Percentiles rank a stretch among this genome's conserved stretches.
These are phyloP conservation scores for Lacerta viridis DNA, from an alignment of 2,797 vertebrate species.

Conservation along the genomic window DNA sequence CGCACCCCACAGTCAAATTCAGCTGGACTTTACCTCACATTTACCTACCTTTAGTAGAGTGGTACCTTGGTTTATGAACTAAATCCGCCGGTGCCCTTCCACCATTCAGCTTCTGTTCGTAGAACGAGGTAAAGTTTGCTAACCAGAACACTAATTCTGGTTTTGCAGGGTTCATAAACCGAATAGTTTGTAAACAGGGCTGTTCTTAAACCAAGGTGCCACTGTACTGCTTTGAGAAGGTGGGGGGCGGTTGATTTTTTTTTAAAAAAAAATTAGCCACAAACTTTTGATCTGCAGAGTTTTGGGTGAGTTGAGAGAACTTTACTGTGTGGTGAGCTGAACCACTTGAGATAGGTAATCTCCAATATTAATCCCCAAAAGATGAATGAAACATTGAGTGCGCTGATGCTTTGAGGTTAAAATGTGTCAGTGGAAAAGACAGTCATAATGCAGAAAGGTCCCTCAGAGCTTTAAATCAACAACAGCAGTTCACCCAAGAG, in stretches of 20 bases:
- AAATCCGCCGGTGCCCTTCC: too few species aligned
- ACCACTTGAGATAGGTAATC: neutral
- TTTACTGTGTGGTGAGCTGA: neutral
- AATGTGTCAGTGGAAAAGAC: conserved; percentile 17
- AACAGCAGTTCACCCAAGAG: conserved; percentile 22
- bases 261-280: neutral
- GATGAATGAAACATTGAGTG: neutral
- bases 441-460: conserved; percentile 11
- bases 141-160: too few species aligned
- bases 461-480: conserved; percentile 34
- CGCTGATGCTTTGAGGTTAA: neutral
- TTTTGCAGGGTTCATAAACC: too few species aligned
- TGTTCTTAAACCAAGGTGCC: too few species aligned
- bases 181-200: too few species aligned
- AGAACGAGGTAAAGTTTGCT: too few species aligned
- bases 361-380: conserved; percentile 12
- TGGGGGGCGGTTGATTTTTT: neutral
- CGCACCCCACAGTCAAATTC: too few species aligned
- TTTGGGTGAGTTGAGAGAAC: neutral
- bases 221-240: too few species aligned
- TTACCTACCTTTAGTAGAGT: too few species aligned
- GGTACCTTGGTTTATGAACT: too few species aligned
- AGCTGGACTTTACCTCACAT: too few species aligned
- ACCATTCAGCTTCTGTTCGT: too few species aligned
- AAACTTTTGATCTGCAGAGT: neutral